Base-by-base conservation (phyloP, 2,113 vertebrate species). In the Indicator indicator region DNA sequence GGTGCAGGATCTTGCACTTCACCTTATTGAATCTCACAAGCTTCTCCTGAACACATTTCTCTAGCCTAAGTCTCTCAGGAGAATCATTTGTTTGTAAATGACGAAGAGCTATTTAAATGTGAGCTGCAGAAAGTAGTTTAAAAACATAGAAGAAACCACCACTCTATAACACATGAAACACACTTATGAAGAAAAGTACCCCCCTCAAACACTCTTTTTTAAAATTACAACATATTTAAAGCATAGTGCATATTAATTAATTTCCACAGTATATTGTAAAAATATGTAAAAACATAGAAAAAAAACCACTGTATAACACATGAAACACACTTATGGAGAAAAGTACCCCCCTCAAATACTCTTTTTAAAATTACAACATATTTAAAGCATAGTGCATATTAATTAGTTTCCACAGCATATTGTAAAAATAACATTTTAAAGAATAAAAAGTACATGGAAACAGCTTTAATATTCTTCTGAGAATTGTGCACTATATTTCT, bases 231-330 rank as follows among this genome's bases (percentile, higher is more conserved):
- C 67, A 32, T 59, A 86, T 52, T 75, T 92, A 58, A 84, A 87
- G 38, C 68, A 54, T 19, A 32, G 54, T 84, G 40, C 52, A 93
- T 82, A 82, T 89, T 96, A 95, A 97, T 94, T 93, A 91, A 8
- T 79, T 84, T 72, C 27, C 83, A 90, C 33, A 90, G 21, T 12
- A 20, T 4, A 58, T 44, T 44, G 15, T 8, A 91, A 76, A 83
- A 8, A 38, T 33, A 93, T 9, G 0, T 2, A 71, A 72, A 74
- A 6, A 48, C 36, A 36, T 21, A 11, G 40, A 89, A 80, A 18
- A 65, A 74, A 91, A 63, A 59, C 28, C 70, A 18, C 9, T 68
- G 58, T 74, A 24, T 84, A 96, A 82, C 30, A 94, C 1, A 1
- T 60, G 50, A 93, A 95, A 81, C 4, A 32, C 32, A 88, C 8